Percentiles rank a stretch among this genome's conserved stretches.
These are phyloP conservation scores for Scomber japonicus DNA, from an alignment of 2,113 vertebrate species.

Conservation along the genomic window DNA sequence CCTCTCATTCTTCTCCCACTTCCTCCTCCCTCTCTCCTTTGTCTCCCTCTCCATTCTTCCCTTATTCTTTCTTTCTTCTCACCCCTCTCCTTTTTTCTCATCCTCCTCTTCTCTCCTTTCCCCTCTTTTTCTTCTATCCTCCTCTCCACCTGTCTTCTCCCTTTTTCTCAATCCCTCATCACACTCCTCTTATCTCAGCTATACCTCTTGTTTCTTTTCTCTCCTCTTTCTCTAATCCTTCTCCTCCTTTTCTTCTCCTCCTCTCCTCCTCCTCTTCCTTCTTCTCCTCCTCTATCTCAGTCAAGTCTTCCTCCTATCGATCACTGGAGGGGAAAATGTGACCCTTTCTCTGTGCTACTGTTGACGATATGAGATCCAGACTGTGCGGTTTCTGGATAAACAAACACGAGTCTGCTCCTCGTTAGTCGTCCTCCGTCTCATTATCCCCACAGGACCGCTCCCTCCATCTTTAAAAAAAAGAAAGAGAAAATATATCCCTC, in stretches of 20 bases:
- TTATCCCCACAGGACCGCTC: conserved; percentile 1
- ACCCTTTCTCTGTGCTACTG: conserved; percentile 18
- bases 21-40: too few species aligned
- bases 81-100: too few species aligned
- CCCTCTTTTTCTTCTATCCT: background rate
- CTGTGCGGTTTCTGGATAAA: conserved; percentile 22
- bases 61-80: background rate
- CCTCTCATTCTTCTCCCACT: background rate
- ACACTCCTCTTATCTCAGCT: too few species aligned
- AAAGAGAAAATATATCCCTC: background rate
- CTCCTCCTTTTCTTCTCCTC: background rate
- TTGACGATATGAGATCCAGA: conserved; percentile 3
- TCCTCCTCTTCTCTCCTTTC: background rate
- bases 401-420: conserved; percentile 26
- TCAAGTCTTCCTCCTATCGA: conserved; percentile 17
- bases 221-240: background rate
- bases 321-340: conserved; percentile 39
- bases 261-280: background rate
- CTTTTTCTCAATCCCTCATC: background rate
- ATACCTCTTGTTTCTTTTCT: too few species aligned
- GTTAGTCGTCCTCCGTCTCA: conserved; percentile 22
- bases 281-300: background rate
- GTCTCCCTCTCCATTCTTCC: too few species aligned
- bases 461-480: background rate
- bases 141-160: too few species aligned